Evolutionary conservation across 2,113 vertebrate genomes (phyloP), one percentile per base, ranked within the genome.

Genomic region (Otus sunia): DNA sequence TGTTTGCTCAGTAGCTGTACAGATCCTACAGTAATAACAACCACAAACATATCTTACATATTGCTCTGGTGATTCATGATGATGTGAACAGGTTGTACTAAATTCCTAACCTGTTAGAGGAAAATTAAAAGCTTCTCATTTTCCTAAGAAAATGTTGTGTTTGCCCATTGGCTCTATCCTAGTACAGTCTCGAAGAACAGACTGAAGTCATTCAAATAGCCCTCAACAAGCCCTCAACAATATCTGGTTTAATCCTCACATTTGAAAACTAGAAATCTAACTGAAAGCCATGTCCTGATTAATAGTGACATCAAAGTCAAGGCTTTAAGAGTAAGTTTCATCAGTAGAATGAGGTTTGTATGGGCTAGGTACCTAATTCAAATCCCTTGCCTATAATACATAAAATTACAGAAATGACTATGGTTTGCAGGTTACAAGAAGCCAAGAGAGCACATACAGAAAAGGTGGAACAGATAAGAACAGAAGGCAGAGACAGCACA

Each of bases 221-320:
- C 68, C 68, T 77, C 72, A 86, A 66, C 59, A 92, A 93, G 68
- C 43, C 71, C 64, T 41, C 39, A 41, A 41, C 66, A 71, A 36
- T 88, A 73, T 72, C 49, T 92, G 74, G 86, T 92, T 72, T 79
- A 67, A 83, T 76, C 43, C 39, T 30, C 52, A 73, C 39, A 72
- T 79, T 86, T 88, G 79, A 94, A 81, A 91, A 93, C 32, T 15
- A 78, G 77, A 71, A 87, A 66, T 52, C 36, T 81, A 85, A 82
- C 56, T 71, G 59, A 89, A 95, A 89, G 75, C 67, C 50, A 91
- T 37, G 55, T 59, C 37, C 64, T 91, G 89, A 94, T 88, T 88
- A 91, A 83, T 41, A 93, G 59, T 41, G 64, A 84, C 63, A 92
- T 86, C 63, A 91, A 94, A 95, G 91, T 53, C 59, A 89, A 67